phyloP scores from a whole-genome alignment of 2,113 vertebrate genomes.

The Engraulis encrasicolus region DNA sequence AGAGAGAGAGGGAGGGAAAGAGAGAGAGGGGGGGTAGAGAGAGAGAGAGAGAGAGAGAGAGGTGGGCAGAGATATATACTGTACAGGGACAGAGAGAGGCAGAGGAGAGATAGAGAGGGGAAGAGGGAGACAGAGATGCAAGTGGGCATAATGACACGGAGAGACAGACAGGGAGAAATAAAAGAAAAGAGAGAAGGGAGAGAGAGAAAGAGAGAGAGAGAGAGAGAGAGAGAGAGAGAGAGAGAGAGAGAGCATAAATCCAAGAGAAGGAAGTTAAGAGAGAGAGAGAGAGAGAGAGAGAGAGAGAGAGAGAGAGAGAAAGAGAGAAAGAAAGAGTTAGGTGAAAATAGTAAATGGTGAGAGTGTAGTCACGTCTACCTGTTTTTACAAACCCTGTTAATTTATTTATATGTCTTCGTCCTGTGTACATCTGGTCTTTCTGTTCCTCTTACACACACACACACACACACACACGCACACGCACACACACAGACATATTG shows the following conservation, averaged over 20 bases:
- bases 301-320: neutral
- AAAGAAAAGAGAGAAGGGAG: neutral
- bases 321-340: neutral
- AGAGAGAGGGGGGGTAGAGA: neutral
- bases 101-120: neutral
- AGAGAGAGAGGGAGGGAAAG: too few relatives aligned
- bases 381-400: conserved; percentile 1
- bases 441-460: neutral
- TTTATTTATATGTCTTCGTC: conserved; percentile 2
- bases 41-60: neutral
- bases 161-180: neutral
- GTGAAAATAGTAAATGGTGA: conserved; percentile 10
- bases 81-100: neutral
- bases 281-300: neutral
- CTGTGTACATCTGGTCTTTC: neutral
- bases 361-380: neutral
- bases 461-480: neutral
- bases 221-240: neutral
- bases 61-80: neutral
- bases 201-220: neutral
- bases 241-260: neutral
- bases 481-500: neutral
- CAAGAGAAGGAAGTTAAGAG: neutral
- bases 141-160: neutral
- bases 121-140: neutral